Conservation (phyloP, 2,888 invertebrate genomes). For the Conops quadrifasciatus region DNA sequence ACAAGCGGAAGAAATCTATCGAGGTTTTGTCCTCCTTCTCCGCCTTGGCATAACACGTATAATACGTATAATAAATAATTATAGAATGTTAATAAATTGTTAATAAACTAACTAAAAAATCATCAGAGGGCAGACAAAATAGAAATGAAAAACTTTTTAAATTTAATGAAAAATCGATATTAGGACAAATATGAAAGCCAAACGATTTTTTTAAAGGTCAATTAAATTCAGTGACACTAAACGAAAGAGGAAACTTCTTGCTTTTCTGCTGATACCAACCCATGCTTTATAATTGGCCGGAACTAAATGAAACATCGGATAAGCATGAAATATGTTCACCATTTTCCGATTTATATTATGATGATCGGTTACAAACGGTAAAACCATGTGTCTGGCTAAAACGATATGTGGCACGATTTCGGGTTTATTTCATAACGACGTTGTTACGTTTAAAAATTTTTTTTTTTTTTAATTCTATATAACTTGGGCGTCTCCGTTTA, state of each 20-base stretch:
- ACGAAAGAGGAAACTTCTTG: neutral
- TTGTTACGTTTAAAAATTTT: neutral
- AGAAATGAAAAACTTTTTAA: too few species aligned
- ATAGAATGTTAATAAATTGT: too few species aligned
- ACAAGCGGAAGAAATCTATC: too few species aligned
- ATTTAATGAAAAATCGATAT: too few species aligned
- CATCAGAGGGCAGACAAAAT: too few species aligned
- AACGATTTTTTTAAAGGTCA: neutral
- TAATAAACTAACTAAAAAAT: too few species aligned
- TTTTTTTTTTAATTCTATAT: constrained; percentile 5
- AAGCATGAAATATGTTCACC: constrained; percentile 48
- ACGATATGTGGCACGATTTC: too few species aligned
- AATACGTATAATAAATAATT: too few species aligned
- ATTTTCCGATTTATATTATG: constrained; percentile 44
- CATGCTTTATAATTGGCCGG: constrained; percentile 46
- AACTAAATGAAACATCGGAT: constrained; percentile 48
- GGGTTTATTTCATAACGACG: constrained; percentile 24
- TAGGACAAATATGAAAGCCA: too few species aligned
- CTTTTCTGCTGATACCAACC: constrained; percentile 36
- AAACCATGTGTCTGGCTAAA: constrained; percentile 43
- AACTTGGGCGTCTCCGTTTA: too few species aligned
- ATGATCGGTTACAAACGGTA: constrained; percentile 47
- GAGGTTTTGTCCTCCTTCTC: too few species aligned
- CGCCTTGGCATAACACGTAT: too few species aligned
- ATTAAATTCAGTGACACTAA: neutral